Evolutionary conservation across 2,797 vertebrate species (phyloP).

Genomic region (Odontamblyopus lacepedii): DNA sequence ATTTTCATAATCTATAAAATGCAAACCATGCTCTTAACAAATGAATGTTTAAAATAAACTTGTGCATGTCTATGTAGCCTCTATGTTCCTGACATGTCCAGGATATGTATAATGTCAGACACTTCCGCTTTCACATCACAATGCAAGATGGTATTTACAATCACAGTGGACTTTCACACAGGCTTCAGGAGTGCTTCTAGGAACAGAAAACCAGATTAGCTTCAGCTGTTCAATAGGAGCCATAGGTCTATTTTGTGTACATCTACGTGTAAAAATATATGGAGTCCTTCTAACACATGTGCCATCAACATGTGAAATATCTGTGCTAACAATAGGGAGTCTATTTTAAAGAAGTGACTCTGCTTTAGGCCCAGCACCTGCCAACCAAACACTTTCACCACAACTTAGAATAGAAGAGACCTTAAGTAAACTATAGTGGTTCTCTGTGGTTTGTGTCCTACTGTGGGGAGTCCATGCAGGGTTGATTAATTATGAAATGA

Average conservation of each 20-base stretch:
- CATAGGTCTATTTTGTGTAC: background rate
- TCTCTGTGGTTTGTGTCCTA: background rate
- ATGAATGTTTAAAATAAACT: background rate
- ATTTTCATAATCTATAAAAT: background rate
- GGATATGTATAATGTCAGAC: background rate
- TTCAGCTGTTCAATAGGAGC: slow-evolving; percentile 7
- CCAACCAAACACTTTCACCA: slow-evolving; percentile 5
- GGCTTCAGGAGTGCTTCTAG: background rate
- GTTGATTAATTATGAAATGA: slow-evolving; percentile 7
- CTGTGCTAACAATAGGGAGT: background rate
- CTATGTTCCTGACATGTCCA: background rate
- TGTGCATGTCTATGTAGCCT: background rate
- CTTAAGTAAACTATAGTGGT: background rate
- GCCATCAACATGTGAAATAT: background rate
- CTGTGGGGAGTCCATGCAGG: background rate
- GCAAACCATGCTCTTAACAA: background rate
- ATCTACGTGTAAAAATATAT: background rate
- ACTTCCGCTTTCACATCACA: background rate
- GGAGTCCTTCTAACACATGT: background rate
- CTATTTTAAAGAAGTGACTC: slow-evolving; percentile 4
- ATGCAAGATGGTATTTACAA: background rate
- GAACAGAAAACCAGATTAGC: background rate
- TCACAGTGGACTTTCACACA: background rate
- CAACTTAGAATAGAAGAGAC: background rate
- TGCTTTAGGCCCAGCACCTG: slow-evolving; percentile 7